Evolutionary conservation across 2,888 invertebrate species (phyloP).

Genomic region (Sclerodermus sp.): DNA sequence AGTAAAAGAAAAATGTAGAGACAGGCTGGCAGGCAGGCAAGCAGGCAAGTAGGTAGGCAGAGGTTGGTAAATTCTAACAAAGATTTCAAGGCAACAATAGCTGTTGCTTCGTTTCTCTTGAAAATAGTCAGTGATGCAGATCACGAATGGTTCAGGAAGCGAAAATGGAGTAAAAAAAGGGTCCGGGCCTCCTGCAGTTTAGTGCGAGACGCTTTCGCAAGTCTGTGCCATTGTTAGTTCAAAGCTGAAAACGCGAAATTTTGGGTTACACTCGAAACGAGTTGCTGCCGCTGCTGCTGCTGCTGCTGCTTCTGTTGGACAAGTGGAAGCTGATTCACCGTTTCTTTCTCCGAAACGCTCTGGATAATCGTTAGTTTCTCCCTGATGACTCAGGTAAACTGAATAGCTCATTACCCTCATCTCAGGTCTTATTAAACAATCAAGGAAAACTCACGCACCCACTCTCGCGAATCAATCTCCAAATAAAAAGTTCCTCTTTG

Average conservation of each 20-base stretch:
- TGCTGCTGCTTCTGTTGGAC: conserved; percentile 4
- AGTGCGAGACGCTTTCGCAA: conserved; percentile 10
- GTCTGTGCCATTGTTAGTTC: conserved; percentile 23
- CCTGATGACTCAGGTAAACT: no score
- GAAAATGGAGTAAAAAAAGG: conserved; percentile 25
- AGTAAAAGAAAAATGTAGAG: no score
- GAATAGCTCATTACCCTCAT: no score
- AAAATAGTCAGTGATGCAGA: conserved; percentile 21
- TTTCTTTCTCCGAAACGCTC: conserved; percentile 4
- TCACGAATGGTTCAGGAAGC: conserved; percentile 8
- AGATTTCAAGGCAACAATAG: conserved; percentile 19
- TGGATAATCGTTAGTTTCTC: not conserved
- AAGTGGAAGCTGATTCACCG: conserved; percentile 16
- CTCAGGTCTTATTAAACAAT: no score
- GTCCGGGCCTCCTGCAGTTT: conserved; percentile 18
- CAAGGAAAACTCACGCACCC: no score
- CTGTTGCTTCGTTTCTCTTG: conserved; percentile 2
- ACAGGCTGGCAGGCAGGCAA: no score
- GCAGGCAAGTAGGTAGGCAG: no score
- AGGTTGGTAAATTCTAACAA: conserved; percentile 5
- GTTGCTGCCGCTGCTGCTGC: not conserved
- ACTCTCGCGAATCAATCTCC: no score
- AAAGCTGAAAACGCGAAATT: conserved; percentile 26
- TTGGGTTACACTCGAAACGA: conserved; percentile 21
- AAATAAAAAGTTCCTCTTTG: no score